Percentiles rank a stretch among this genome's conserved stretches.
phyloP scores from a whole-genome alignment of 2,113 vertebrate genomes.

The Rhinichthys klamathensis region DNA sequence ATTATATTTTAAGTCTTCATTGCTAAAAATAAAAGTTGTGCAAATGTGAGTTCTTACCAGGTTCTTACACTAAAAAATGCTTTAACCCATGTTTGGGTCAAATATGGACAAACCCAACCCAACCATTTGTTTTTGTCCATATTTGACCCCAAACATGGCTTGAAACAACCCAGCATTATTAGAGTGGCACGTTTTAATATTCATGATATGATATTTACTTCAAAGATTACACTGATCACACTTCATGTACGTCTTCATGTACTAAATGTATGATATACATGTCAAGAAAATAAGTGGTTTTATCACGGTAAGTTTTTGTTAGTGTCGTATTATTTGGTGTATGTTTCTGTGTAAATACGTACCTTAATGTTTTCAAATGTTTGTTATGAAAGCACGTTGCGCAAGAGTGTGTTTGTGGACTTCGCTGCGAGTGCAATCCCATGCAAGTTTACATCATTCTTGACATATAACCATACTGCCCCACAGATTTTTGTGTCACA shows the following conservation, averaged over 20 bases:
- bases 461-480: not conserved
- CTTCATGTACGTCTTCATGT: too few species aligned
- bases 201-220: not conserved
- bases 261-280: not conserved
- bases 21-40: not conserved
- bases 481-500: not conserved
- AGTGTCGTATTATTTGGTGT: not conserved
- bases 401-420: not conserved
- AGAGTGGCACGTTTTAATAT: not conserved
- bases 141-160: too few species aligned
- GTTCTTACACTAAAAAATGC: too few species aligned
- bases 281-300: not conserved
- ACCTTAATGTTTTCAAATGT: not conserved
- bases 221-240: too few species aligned
- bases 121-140: too few species aligned
- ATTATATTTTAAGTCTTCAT: not conserved
- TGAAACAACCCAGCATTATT: too few species aligned
- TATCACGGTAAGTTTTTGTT: not conserved
- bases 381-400: not conserved
- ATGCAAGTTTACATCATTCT: slow-evolving; percentile 4
- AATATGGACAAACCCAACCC: too few species aligned
- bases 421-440: slow-evolving; percentile 1
- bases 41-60: not conserved
- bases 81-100: too few species aligned
- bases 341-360: not conserved